These are phyloP conservation scores for Gerris buenoi DNA, from an alignment of 1,140 invertebrate genomes.

Conservation along the genomic window DNA sequence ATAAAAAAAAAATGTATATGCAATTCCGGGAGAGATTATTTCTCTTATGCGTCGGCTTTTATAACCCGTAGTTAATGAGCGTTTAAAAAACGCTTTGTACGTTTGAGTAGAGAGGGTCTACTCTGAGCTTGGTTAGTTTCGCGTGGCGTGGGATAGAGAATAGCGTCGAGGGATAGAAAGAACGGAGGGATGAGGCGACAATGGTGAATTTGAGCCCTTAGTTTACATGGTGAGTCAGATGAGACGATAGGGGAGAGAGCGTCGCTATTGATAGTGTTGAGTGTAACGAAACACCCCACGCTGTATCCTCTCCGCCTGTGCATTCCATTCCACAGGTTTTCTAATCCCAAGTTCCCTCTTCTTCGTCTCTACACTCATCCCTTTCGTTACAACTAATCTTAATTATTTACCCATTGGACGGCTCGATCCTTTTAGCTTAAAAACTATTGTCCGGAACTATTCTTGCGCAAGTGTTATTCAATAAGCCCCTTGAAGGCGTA, in stretches of 20 bases:
- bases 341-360: no score
- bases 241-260: not conserved
- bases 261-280: not conserved
- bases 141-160: not conserved
- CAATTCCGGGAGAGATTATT: no score
- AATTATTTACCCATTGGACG: not conserved
- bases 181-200: not conserved
- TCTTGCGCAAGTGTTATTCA: not conserved
- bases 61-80: no score
- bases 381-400: not conserved
- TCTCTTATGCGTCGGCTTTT: no score
- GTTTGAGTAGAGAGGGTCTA: not conserved
- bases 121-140: not conserved
- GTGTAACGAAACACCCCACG: not conserved
- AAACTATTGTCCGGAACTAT: not conserved
- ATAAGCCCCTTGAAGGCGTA: no score
- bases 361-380: not conserved
- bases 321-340: not conserved
- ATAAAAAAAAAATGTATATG: no score
- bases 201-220: not conserved
- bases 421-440: not conserved
- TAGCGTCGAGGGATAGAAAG: no score
- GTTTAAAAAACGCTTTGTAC: not conserved
- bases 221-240: not conserved
- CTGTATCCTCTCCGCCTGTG: not conserved